These are phyloP conservation scores for Emys orbicularis DNA, from an alignment of 2,797 vertebrate genomes.

Conservation along the genomic window DNA sequence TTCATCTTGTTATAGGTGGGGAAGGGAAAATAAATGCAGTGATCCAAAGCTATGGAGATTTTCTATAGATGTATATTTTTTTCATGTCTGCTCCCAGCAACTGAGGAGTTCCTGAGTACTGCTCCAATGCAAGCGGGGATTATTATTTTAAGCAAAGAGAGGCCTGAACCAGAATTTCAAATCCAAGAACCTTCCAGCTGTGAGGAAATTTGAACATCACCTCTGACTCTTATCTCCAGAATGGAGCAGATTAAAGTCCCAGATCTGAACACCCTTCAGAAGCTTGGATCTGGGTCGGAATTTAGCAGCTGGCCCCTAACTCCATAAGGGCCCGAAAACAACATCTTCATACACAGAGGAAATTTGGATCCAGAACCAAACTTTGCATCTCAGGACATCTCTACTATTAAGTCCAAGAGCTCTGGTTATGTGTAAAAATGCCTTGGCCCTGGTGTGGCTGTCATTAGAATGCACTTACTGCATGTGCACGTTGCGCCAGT, in stretches of 20 bases:
- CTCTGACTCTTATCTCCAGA: not conserved
- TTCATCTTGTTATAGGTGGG: not conserved
- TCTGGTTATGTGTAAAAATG: not conserved
- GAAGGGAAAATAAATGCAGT: not conserved
- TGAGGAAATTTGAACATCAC: not conserved
- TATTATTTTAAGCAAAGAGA: not conserved
- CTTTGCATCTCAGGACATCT: constrained; percentile 3
- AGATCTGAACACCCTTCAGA: not conserved
- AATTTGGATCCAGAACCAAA: not conserved
- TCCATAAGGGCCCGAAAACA: not conserved
- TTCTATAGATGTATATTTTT: not conserved
- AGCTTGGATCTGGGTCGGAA: not conserved
- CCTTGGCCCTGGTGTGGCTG: not conserved
- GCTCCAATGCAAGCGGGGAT: not conserved
- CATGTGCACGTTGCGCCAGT: not conserved
- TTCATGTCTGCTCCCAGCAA: not conserved
- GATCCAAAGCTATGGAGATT: not conserved
- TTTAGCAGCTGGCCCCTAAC: not conserved
- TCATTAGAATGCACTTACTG: fast-evolving
- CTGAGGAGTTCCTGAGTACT: not conserved
- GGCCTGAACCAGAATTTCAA: not conserved
- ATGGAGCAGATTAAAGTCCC: not conserved
- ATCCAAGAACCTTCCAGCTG: not conserved
- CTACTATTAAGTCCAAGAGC: constrained; percentile 13
- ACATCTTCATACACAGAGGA: not conserved